phyloP scores from a whole-genome alignment of 1,140 invertebrate species.

The Goniozus legneri region DNA sequence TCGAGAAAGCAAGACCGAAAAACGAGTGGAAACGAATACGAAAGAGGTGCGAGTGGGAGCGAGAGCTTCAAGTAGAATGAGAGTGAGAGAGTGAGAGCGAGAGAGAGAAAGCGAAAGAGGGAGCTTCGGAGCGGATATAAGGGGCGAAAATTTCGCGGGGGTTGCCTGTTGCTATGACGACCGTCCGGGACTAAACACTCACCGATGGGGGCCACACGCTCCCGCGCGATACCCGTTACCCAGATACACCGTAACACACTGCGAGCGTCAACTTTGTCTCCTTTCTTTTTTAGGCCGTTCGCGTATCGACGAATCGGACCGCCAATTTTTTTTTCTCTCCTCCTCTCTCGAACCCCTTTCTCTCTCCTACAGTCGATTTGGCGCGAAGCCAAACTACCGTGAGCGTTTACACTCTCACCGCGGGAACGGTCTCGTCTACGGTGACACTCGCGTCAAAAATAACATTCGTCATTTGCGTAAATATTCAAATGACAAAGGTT shows the following conservation, averaged over 20 bases:
- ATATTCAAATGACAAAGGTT: too few relatives aligned
- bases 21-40: neutral
- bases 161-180: slow-evolving; percentile 48
- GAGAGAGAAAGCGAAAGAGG: slow-evolving; percentile 6
- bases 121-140: slow-evolving; percentile 2
- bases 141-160: slow-evolving; percentile 41
- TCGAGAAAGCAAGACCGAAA: too few relatives aligned
- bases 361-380: too few relatives aligned
- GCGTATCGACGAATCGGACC: neutral
- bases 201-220: slow-evolving; percentile 33
- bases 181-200: slow-evolving; percentile 43
- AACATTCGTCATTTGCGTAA: too few relatives aligned
- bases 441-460: too few relatives aligned
- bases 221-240: slow-evolving; percentile 23
- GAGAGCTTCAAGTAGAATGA: slow-evolving; percentile 1
- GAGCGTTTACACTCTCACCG: too few relatives aligned
- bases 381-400: too few relatives aligned
- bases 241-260: slow-evolving; percentile 14
- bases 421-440: too few relatives aligned
- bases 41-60: neutral
- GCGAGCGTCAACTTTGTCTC: neutral
- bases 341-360: neutral
- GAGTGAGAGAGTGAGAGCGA: neutral
- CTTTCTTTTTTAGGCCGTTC: neutral
- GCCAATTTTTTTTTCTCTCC: neutral